phyloP scores from a whole-genome alignment of 2,888 invertebrate species.

The Lysandra coridon region DNA sequence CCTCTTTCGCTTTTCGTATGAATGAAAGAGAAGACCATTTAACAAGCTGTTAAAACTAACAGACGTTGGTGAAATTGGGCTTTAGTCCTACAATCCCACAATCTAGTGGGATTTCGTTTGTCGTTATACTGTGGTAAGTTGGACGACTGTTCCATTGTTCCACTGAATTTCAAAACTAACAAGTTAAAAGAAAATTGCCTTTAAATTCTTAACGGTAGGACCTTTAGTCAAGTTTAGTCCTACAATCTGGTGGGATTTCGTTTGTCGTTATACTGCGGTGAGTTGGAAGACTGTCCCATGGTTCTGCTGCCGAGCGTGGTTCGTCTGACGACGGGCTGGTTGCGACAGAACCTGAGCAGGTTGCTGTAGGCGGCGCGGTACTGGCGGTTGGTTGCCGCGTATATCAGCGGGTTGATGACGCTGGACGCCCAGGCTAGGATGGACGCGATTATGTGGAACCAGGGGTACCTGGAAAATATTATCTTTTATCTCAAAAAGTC shows the following conservation, averaged over 20 bases:
- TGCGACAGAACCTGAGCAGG: conserved; percentile 70
- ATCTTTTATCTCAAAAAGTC: neutral
- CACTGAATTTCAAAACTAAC: too few species aligned
- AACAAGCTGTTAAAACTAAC: too few species aligned
- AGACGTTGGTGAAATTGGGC: too few species aligned
- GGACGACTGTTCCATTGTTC: too few species aligned
- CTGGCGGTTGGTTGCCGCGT: conserved; percentile 93
- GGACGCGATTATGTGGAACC: conserved; percentile 90
- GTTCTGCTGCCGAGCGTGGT: conserved; percentile 75
- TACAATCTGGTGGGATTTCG: conserved; percentile 71
- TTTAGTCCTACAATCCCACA: too few species aligned
- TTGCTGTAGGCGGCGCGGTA: conserved; percentile 84
- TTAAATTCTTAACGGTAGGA: neutral
- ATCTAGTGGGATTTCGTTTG: too few species aligned
- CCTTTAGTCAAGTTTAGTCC: neutral
- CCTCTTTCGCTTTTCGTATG: too few species aligned
- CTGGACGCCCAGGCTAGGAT: conserved; percentile 94
- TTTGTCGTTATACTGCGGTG: conserved; percentile 68
- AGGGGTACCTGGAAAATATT: conserved; percentile 75
- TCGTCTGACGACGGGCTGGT: conserved; percentile 59
- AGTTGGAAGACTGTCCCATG: conserved; percentile 72
- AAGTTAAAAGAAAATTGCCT: neutral
- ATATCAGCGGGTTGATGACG: conserved; percentile 94
- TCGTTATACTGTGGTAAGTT: too few species aligned
- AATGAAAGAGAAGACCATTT: too few species aligned